Evolutionary conservation across 2,888 invertebrate species (phyloP).

Genomic region (Euplagia quadripunctaria): DNA sequence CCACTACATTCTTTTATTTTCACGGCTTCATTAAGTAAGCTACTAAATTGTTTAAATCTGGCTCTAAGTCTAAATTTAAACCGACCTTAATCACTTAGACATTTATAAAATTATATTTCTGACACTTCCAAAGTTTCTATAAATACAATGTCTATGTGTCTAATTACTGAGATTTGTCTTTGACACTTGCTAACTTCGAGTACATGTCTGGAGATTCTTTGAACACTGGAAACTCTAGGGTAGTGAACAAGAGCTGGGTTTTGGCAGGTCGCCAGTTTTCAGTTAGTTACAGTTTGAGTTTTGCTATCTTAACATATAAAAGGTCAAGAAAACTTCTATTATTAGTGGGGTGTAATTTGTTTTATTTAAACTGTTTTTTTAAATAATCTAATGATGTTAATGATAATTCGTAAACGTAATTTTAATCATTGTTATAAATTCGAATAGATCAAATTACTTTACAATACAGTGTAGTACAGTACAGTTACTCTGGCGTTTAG

Average conservation of each 20-base stretch:
- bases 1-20: too few relatives aligned
- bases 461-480: too few relatives aligned
- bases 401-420: too few relatives aligned
- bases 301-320: slow-evolving; percentile 22
- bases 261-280: slow-evolving; percentile 38
- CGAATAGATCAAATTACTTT: too few relatives aligned
- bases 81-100: not conserved
- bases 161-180: slow-evolving; percentile 40
- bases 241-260: slow-evolving; percentile 18
- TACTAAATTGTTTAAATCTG: not conserved
- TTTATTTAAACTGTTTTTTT: too few relatives aligned
- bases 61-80: not conserved
- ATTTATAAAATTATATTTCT: not conserved
- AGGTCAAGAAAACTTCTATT: slow-evolving; percentile 26
- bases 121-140: not conserved
- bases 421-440: too few relatives aligned
- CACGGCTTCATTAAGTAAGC: fast-evolving
- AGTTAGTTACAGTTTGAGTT: slow-evolving; percentile 33
- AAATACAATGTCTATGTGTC: slow-evolving; percentile 18
- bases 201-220: slow-evolving; percentile 9
- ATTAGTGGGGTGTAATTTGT: not conserved
- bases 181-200: slow-evolving; percentile 23
- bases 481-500: too few relatives aligned
- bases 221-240: slow-evolving; percentile 6
- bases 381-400: too few relatives aligned